Evolutionary conservation across 2,797 vertebrate species (phyloP).

Genomic region (Acropternis orthonyx): DNA sequence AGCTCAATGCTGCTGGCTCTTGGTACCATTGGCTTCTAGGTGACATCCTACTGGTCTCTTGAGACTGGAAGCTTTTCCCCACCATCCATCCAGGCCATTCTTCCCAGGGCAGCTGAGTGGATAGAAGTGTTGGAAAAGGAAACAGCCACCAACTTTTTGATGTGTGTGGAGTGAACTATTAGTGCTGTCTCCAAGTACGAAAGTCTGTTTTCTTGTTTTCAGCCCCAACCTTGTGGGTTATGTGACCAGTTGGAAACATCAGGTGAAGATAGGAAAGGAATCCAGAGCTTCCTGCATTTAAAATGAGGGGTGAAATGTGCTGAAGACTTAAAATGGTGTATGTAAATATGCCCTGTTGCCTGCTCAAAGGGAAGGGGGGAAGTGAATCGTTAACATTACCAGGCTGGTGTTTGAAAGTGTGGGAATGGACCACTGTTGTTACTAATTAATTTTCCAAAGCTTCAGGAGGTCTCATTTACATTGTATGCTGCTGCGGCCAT

Average conservation of each 20-base stretch:
- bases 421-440: slow-evolving; percentile 73
- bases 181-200: not conserved
- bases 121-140: not conserved
- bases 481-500: slow-evolving; percentile 65
- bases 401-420: slow-evolving; percentile 67
- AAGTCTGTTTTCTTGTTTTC: not conserved
- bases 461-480: slow-evolving; percentile 76
- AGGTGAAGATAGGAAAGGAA: not conserved
- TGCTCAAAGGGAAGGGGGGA: slow-evolving; percentile 32
- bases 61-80: not conserved
- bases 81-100: not conserved
- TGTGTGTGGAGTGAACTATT: not conserved
- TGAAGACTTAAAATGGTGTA: slow-evolving; percentile 60
- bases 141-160: not conserved
- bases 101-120: not conserved
- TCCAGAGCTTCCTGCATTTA: slow-evolving; percentile 7
- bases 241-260: not conserved
- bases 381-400: slow-evolving; percentile 53
- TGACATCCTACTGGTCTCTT: not conserved
- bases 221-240: not conserved
- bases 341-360: slow-evolving; percentile 64
- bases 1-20: not conserved
- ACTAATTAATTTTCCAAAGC: slow-evolving; percentile 74
- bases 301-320: not conserved
- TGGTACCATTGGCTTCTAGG: not conserved